Evolutionary conservation across 2,888 invertebrate species (phyloP), one percentile per base, ranked within the genome.

Genomic region (Hermodice carunculata): DNA sequence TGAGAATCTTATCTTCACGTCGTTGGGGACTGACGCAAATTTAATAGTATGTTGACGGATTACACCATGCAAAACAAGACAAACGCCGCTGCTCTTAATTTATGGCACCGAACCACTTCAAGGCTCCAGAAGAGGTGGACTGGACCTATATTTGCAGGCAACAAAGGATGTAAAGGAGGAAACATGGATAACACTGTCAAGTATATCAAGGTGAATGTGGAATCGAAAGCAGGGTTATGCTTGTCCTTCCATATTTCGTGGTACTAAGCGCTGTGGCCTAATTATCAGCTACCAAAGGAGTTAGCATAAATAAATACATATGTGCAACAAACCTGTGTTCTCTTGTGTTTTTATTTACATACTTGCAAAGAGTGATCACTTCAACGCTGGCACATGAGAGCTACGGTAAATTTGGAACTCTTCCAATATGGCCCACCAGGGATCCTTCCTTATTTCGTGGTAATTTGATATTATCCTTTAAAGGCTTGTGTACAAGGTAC

Each of bases 251-350:
- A n/a, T n/a, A n/a, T n/a, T n/a, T n/a, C n/a, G n/a, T n/a, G n/a
- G n/a, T n/a, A n/a, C n/a, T n/a, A n/a, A n/a, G n/a, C n/a, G n/a
- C n/a, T n/a, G n/a, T n/a, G n/a, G n/a, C 94, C 0, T 96, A 96
- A 87, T 89, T 89, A 66, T 87, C 90, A 5, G 98, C 97, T 85
- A 94, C 95, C 0, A 97, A 97, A 85, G 65, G 51, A 43, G 75
- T 59, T 19, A 19, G 34, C 44, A 74, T 75, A 57, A 54, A 66
- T 43, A 5, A 34, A 32, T 34, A 11, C 14, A 1, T 19, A 17
- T 3, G 14, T 34, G 37, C 17, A 6, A 46, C 19, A 19, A 17
- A 19, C n/a, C n/a, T n/a, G n/a, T n/a, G n/a, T n/a, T n/a, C n/a
- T n/a, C n/a, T n/a, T n/a, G n/a, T n/a, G n/a, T n/a, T n/a, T n/a